Conservation (phyloP, 2,797 vertebrate species). For the Erpetoichthys calabaricus region DNA sequence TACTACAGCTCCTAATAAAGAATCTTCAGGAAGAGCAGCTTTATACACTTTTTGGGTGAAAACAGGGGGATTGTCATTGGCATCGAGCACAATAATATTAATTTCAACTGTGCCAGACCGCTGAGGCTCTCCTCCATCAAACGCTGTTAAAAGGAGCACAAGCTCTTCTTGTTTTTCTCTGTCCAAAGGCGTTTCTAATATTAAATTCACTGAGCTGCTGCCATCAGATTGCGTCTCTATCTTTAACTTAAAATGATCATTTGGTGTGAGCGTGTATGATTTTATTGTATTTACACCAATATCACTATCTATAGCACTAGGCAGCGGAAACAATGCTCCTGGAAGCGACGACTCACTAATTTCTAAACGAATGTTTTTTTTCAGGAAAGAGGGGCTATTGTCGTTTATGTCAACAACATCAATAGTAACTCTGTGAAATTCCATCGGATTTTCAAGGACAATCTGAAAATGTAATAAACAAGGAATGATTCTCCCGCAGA, state of each 20-base stretch:
- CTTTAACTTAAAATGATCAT: constrained; percentile 34
- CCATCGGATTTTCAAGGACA: constrained; percentile 46
- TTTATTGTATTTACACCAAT: constrained; percentile 31
- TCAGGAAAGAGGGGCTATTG: constrained; percentile 35
- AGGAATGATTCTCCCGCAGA: constrained; percentile 41
- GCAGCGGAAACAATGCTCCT: constrained; percentile 28
- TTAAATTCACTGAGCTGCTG: constrained; percentile 34
- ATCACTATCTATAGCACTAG: constrained; percentile 30
- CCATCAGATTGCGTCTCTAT: constrained; percentile 26
- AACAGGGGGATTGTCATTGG: constrained; percentile 34
- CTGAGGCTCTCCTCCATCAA: constrained; percentile 37
- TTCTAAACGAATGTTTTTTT: constrained; percentile 26
- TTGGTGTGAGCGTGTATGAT: constrained; percentile 25
- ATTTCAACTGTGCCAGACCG: constrained; percentile 38
- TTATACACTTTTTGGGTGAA: constrained; percentile 37
- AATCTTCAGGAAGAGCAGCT: constrained; percentile 28
- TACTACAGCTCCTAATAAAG: constrained; percentile 16
- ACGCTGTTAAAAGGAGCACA: constrained; percentile 32
- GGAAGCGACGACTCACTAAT: constrained; percentile 30
- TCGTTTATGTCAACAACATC: constrained; percentile 42
- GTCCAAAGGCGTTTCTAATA: constrained; percentile 35
- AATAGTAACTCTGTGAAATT: constrained; percentile 37
- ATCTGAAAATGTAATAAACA: constrained; percentile 47
- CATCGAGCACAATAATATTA: constrained; percentile 26
- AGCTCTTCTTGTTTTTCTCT: constrained; percentile 29